A percentile compares a stretch with the other conserved stretches of the same genome.
Conservation (phyloP, 1,140 invertebrate species). For the Formica selysi region DNA sequence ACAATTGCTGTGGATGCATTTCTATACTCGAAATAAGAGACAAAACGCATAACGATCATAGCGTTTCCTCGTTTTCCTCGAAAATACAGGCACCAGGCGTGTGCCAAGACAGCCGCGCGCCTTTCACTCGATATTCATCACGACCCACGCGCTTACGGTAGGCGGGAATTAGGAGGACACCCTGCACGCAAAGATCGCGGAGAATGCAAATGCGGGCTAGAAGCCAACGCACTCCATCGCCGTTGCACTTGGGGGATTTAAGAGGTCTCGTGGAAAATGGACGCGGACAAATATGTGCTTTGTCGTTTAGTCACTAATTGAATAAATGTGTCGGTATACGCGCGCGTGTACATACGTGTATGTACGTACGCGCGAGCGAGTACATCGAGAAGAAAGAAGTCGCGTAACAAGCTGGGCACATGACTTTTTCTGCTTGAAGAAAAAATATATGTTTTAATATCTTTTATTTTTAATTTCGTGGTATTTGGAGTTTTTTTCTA, state of each 20-base stretch:
- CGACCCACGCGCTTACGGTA: conserved; percentile 33
- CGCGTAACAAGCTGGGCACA: not conserved
- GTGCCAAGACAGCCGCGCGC: conserved; percentile 61
- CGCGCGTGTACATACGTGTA: not conserved
- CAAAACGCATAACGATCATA: not conserved
- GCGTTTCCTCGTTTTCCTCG: conserved; percentile 67
- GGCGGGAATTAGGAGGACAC: conserved; percentile 70
- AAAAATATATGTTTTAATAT: not conserved
- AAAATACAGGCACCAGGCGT: conserved; percentile 46
- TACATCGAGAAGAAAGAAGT: not conserved
- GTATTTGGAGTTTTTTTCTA: too few species aligned
- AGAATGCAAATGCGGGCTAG: conserved; percentile 68
- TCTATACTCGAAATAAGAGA: conserved; percentile 54
- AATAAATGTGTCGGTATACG: conserved; percentile 27
- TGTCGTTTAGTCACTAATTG: conserved; percentile 54
- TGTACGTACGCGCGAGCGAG: not conserved
- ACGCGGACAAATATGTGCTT: conserved; percentile 28
- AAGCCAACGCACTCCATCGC: conserved; percentile 60
- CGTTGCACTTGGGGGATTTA: conserved; percentile 59
- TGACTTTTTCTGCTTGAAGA: not conserved
- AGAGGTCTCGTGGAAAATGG: conserved; percentile 36
- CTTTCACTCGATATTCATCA: conserved; percentile 69
- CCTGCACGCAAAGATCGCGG: conserved; percentile 34
- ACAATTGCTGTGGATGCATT: conserved; percentile 37
- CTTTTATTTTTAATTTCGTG: not conserved